Conservation (phyloP, 1,140 invertebrate genomes). For the Rhagoletis zephyria region DNA sequence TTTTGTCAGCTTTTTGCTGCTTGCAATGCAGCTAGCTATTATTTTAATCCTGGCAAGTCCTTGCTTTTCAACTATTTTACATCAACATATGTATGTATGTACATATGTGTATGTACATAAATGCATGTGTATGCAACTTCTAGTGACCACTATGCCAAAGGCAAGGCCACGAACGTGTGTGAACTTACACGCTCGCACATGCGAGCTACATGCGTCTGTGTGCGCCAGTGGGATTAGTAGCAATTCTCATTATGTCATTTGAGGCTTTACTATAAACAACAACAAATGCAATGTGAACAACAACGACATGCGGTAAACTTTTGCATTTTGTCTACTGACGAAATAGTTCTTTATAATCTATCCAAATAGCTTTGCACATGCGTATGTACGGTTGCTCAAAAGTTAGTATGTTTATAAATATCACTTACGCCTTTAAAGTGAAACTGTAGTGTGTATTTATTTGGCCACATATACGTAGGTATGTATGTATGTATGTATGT, state of each 20-base stretch:
- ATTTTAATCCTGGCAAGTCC: constrained; percentile 43
- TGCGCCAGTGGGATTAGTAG: not conserved
- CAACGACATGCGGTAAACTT: not conserved
- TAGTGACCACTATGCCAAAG: constrained; percentile 15
- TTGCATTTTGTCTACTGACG: not conserved
- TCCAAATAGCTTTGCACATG: not conserved
- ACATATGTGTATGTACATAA: not conserved
- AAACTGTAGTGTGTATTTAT: too few species aligned
- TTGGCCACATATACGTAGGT: too few species aligned
- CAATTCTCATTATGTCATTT: constrained; percentile 40
- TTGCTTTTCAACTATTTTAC: constrained; percentile 18
- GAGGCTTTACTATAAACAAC: constrained; percentile 7
- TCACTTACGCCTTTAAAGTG: too few species aligned
- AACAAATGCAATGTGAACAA: not conserved
- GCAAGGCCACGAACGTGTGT: not conserved
- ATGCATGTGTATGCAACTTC: not conserved
- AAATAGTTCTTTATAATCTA: not conserved
- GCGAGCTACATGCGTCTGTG: not conserved
- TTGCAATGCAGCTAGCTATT: constrained; percentile 15
- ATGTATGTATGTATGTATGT: too few species aligned
- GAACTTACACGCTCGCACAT: not conserved
- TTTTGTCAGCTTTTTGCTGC: not conserved
- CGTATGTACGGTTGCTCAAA: too few species aligned
- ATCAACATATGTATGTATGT: not conserved
- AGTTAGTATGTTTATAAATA: too few species aligned